phyloP scores from a whole-genome alignment of 2,797 vertebrate species.

The Anguilla marmorata region DNA sequence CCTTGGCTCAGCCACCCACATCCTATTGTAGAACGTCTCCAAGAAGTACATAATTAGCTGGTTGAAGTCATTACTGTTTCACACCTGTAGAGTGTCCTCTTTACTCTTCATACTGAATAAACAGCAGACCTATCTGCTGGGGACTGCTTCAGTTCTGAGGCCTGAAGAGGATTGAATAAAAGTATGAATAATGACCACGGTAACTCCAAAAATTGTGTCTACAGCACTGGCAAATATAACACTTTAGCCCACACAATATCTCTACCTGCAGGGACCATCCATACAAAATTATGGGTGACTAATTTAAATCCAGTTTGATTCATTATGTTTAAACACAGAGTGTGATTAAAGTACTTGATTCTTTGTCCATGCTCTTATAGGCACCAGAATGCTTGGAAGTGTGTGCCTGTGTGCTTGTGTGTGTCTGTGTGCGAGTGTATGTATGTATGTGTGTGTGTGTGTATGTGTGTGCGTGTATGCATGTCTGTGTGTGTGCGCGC shows the following conservation, averaged over 20 bases:
- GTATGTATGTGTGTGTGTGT: neutral
- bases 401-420: neutral
- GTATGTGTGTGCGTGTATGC: neutral
- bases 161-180: neutral
- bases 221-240: neutral
- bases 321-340: neutral
- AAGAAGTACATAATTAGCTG: neutral
- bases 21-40: neutral
- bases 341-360: neutral
- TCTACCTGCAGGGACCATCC: neutral
- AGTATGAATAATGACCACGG: neutral
- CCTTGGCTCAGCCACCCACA: neutral
- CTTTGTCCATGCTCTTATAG: neutral
- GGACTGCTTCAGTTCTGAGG: neutral
- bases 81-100: neutral
- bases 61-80: neutral
- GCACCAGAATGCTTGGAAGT: neutral
- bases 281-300: neutral
- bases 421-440: neutral
- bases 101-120: neutral
- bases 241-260: neutral
- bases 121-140: neutral
- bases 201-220: neutral
- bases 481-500: neutral
- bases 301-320: slow-evolving; percentile 7